Conservation (phyloP, 2,888 invertebrate species). For the Hypomecis atomaria region DNA sequence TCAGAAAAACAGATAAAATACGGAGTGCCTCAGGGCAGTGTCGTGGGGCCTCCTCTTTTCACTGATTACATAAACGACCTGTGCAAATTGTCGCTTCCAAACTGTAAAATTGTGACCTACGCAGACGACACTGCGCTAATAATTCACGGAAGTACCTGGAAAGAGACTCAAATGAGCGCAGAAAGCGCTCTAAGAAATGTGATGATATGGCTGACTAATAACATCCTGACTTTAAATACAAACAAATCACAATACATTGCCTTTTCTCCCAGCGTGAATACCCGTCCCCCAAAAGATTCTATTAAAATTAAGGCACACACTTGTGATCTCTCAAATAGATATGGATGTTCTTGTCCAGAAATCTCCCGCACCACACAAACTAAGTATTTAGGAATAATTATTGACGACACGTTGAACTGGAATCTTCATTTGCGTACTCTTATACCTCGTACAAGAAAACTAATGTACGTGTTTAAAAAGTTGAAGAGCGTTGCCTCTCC, state of each 20-base stretch:
- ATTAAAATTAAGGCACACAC: neutral
- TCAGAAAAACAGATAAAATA: constrained; percentile 5
- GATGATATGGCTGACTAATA: constrained; percentile 9
- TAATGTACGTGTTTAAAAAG: constrained; percentile 12
- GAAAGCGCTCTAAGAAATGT: constrained; percentile 3
- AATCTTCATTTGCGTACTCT: constrained; percentile 7
- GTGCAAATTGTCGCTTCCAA: constrained; percentile 1
- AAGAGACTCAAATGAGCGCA: neutral
- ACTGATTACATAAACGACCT: neutral
- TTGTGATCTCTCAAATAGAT: neutral
- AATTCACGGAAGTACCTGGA: constrained; percentile 6
- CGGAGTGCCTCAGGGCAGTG: constrained; percentile 25
- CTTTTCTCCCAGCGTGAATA: too few relatives aligned
- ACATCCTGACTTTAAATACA: constrained; percentile 17
- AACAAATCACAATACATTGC: too few relatives aligned
- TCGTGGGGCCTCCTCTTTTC: constrained; percentile 15
- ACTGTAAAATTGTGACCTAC: constrained; percentile 15
- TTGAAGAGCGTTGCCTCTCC: too few relatives aligned
- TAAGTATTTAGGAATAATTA: constrained; percentile 13
- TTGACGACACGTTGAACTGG: constrained; percentile 15
- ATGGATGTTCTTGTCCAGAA: neutral
- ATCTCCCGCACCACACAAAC: neutral
- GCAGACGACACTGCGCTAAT: constrained; percentile 28
- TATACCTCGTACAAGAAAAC: constrained; percentile 8
- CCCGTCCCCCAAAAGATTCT: too few relatives aligned